Percentiles rank a stretch among this genome's conserved stretches.
phyloP scores from a whole-genome alignment of 1,140 invertebrate species.

The Tachypleus tridentatus region DNA sequence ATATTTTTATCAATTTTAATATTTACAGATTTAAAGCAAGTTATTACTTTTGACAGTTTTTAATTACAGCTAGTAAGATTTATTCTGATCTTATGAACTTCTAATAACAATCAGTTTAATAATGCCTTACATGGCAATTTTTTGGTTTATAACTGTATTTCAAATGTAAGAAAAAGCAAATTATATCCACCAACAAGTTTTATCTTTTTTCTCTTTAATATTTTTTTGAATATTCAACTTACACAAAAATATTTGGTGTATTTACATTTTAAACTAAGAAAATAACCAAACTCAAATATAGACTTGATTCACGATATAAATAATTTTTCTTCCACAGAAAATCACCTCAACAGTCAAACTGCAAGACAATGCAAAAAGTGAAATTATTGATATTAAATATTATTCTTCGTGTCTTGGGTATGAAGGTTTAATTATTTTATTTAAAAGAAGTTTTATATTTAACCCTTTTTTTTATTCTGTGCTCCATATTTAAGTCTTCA shows the following conservation, averaged over 20 bases:
- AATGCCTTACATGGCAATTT: background rate
- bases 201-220: too few species aligned
- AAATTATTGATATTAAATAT: conserved; percentile 66
- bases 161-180: too few species aligned
- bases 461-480: too few species aligned
- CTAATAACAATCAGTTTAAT: conserved; percentile 2
- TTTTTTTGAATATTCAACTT: too few species aligned
- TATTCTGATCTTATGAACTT: conserved; percentile 2
- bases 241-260: too few species aligned
- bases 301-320: conserved; percentile 7
- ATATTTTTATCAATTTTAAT: background rate
- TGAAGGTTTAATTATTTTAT: conserved; percentile 7
- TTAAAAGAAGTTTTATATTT: too few species aligned
- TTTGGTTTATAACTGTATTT: too few species aligned
- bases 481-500: too few species aligned
- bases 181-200: too few species aligned
- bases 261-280: too few species aligned
- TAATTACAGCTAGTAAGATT: background rate
- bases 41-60: conserved; percentile 2
- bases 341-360: conserved; percentile 85
- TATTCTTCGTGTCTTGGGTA: conserved; percentile 59
- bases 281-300: background rate
- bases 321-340: conserved; percentile 47
- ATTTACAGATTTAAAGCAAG: background rate
- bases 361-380: conserved; percentile 78